Conservation (phyloP, 2,113 vertebrate species). For the Phoxinus phoxinus region DNA sequence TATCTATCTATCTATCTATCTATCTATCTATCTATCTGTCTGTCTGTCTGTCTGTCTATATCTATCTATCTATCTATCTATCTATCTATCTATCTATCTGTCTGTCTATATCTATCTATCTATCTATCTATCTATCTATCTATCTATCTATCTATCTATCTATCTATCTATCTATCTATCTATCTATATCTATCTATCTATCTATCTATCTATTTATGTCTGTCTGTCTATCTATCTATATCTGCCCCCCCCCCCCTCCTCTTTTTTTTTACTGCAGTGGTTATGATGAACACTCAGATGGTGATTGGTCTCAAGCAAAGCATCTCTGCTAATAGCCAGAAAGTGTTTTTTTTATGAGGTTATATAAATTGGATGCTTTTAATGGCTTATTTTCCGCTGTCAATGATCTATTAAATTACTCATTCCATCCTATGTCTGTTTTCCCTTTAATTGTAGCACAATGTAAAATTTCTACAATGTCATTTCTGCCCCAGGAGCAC, state of each 20-base stretch:
- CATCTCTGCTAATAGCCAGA: slow-evolving; percentile 15
- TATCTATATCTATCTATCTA: no score
- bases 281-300: background rate
- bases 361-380: slow-evolving; percentile 36
- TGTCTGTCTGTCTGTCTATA: no score
- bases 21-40: background rate
- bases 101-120: no score
- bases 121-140: no score
- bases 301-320: slow-evolving; percentile 21
- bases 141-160: no score
- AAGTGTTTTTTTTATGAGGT: slow-evolving; percentile 41
- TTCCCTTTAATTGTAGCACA: slow-evolving; percentile 44
- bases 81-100: no score
- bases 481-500: slow-evolving; percentile 46
- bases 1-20: background rate
- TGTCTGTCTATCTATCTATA: background rate
- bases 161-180: no score
- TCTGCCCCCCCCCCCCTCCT: no score
- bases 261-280: background rate
- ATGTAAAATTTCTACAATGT: slow-evolving; percentile 60
- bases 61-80: no score
- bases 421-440: slow-evolving; percentile 40
- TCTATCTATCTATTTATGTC: no score
- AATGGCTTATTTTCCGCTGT: slow-evolving; percentile 42
- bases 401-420: slow-evolving; percentile 55